phyloP scores from a whole-genome alignment of 1,140 invertebrate species.

The Sitophilus oryzae region DNA sequence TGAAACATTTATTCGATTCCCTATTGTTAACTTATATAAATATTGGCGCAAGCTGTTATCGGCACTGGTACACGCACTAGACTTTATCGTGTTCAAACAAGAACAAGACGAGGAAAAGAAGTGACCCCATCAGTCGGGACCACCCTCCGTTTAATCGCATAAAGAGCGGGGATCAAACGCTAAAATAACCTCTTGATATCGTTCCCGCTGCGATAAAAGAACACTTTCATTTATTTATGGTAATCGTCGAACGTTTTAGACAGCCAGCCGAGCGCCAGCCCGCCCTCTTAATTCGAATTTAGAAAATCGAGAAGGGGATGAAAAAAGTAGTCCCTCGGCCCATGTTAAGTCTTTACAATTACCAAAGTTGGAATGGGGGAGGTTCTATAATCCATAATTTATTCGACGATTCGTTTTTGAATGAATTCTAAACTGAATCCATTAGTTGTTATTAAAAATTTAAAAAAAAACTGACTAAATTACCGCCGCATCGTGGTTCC shows the following conservation, averaged over 20 bases:
- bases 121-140: constrained; percentile 4
- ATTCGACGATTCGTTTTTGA: too few relatives aligned
- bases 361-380: too few relatives aligned
- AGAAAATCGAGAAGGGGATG: constrained; percentile 4
- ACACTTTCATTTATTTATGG: constrained; percentile 36
- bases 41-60: too few relatives aligned
- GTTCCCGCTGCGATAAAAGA: constrained; percentile 19
- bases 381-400: too few relatives aligned
- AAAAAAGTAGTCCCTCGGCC: constrained; percentile 9
- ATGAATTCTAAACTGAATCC: too few relatives aligned
- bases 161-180: constrained; percentile 17
- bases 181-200: constrained; percentile 22
- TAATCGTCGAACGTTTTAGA: constrained; percentile 28
- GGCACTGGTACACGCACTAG: neutral
- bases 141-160: constrained; percentile 20
- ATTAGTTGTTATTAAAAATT: too few relatives aligned
- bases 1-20: too few relatives aligned
- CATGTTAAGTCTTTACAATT: constrained; percentile 21
- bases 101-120: neutral
- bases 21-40: too few relatives aligned
- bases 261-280: too few relatives aligned
- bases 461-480: too few relatives aligned
- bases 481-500: too few relatives aligned
- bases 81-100: constrained; percentile 10
- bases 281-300: constrained; percentile 16